A percentile compares a stretch with the other conserved stretches of the same genome.
These are phyloP conservation scores for Anoura caudifer DNA, from an alignment of 2,113 vertebrate genomes.

Conservation along the genomic window DNA sequence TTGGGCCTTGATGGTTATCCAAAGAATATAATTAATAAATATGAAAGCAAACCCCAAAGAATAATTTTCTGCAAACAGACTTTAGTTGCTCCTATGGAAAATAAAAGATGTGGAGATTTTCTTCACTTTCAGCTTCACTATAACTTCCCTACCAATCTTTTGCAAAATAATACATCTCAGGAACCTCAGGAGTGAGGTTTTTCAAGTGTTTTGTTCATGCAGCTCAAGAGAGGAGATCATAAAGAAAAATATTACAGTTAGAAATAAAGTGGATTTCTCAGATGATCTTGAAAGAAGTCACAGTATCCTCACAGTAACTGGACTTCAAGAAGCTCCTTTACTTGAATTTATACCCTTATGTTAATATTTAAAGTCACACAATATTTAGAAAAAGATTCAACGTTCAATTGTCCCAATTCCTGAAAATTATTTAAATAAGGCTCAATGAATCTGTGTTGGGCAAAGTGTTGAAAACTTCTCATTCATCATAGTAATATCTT, in stretches of 20 bases:
- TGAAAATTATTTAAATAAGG: background rate
- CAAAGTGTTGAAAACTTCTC: background rate
- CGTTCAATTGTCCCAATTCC: background rate
- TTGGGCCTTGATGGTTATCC: background rate
- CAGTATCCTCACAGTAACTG: background rate
- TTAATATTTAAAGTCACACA: background rate
- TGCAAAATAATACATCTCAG: background rate
- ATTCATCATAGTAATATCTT: background rate
- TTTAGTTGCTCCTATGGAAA: background rate
- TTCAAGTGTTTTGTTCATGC: constrained; percentile 13
- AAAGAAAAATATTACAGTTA: constrained; percentile 20
- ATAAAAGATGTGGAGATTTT: background rate
- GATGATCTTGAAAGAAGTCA: background rate
- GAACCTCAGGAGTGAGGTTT: background rate
- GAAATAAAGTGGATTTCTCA: constrained; percentile 9
- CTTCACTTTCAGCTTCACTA: background rate
- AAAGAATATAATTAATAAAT: background rate
- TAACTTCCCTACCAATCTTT: background rate
- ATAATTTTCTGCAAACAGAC: background rate
- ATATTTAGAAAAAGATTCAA: constrained; percentile 1
- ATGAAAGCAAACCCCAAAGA: background rate
- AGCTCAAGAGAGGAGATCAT: background rate
- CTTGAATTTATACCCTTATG: background rate
- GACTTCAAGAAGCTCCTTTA: background rate
- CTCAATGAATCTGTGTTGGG: background rate